Conservation (phyloP, 2,113 vertebrate genomes). For the Acrocephalus kingi region DNA sequence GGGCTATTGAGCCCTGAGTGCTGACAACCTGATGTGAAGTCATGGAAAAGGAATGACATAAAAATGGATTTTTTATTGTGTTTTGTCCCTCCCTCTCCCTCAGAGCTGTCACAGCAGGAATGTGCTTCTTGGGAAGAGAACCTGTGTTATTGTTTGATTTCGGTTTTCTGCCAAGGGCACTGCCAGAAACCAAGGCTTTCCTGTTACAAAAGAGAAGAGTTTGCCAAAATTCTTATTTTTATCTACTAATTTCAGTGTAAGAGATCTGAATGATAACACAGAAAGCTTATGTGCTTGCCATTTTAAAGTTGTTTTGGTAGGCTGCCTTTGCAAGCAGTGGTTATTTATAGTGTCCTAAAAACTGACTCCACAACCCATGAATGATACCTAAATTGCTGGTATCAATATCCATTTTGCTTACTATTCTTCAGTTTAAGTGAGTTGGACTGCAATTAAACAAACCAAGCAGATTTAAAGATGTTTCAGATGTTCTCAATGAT, state of each 20-base stretch:
- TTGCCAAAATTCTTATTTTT: not conserved
- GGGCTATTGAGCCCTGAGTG: not conserved
- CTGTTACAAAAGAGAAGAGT: not conserved
- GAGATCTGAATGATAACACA: not conserved
- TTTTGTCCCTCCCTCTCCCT: not conserved
- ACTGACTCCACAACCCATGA: not conserved
- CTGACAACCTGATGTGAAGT: not conserved
- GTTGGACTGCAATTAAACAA: slow-evolving; percentile 63
- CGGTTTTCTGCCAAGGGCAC: not conserved
- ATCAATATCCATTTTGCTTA: not conserved
- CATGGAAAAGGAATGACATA: not conserved
- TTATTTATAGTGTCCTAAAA: not conserved
- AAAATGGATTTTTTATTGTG: not conserved
- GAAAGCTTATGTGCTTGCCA: not conserved
- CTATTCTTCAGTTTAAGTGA: slow-evolving; percentile 17
- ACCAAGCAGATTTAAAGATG: slow-evolving; percentile 33
- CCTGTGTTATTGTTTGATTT: not conserved
- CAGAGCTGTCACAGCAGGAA: not conserved
- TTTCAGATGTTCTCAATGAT: slow-evolving; percentile 25
- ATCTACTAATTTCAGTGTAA: not conserved
- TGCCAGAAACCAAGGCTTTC: not conserved
- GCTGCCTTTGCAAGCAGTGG: not conserved
- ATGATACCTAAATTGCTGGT: not conserved
- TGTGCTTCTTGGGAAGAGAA: not conserved
- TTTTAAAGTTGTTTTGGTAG: not conserved